Conservation (phyloP, 1,140 invertebrate species). For the Drosophila takahashii region DNA sequence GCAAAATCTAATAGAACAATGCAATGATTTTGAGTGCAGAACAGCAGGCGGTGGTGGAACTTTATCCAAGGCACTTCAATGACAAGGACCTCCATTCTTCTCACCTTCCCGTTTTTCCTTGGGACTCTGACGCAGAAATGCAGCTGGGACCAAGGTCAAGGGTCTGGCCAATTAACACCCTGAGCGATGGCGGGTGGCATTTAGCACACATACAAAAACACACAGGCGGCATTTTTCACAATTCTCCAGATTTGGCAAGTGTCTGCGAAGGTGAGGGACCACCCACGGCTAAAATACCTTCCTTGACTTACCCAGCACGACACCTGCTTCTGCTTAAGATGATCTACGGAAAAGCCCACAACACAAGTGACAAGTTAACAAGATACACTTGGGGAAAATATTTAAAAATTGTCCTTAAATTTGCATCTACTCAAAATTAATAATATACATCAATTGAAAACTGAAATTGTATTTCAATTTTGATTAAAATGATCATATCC, state of each 20-base stretch:
- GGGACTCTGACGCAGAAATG: neutral
- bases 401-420: neutral
- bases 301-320: constrained; percentile 28
- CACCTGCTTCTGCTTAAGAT: constrained; percentile 22
- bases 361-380: constrained; percentile 16
- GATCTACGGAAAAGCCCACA: constrained; percentile 24
- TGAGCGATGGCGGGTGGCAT: constrained; percentile 28
- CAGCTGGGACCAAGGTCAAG: constrained; percentile 53
- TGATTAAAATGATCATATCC: too few relatives aligned
- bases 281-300: constrained; percentile 31
- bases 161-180: constrained; percentile 60
- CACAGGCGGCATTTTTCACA: constrained; percentile 21
- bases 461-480: too few relatives aligned
- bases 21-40: constrained; percentile 56
- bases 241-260: constrained; percentile 58
- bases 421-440: neutral
- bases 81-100: constrained; percentile 58
- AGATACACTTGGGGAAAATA: neutral
- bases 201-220: constrained; percentile 42
- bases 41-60: constrained; percentile 27
- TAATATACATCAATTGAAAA: too few relatives aligned
- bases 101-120: constrained; percentile 15
- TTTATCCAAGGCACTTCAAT: constrained; percentile 50
- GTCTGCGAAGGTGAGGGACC: constrained; percentile 53
- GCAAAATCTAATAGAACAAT: constrained; percentile 48